Percentiles rank a stretch among this genome's conserved stretches.
Evolutionary conservation across 2,113 vertebrate species (phyloP).

Genomic region (Falco punctatus): DNA sequence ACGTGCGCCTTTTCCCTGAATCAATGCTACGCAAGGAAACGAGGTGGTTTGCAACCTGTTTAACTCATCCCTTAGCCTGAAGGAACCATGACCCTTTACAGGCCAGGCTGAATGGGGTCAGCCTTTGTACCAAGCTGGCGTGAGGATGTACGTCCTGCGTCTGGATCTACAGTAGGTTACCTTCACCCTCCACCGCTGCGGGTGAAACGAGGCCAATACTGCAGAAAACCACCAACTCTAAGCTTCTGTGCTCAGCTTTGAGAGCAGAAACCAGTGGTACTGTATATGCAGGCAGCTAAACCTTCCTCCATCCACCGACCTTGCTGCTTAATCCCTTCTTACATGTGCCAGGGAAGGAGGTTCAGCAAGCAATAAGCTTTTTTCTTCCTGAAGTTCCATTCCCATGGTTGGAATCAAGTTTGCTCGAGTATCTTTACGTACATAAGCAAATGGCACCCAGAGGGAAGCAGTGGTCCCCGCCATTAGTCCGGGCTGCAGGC

Average conservation of each 20-base stretch:
- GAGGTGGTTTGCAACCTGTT: not conserved
- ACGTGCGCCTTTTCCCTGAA: not conserved
- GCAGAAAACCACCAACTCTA: not conserved
- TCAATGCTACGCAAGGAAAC: not conserved
- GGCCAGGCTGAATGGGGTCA: not conserved
- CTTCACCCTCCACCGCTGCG: not conserved
- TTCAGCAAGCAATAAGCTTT: not conserved
- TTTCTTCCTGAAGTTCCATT: not conserved
- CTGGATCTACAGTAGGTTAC: not conserved
- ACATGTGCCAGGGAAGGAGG: not conserved
- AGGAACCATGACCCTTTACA: not conserved
- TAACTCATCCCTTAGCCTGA: not conserved
- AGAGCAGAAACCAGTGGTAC: not conserved
- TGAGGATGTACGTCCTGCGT: rapidly evolving
- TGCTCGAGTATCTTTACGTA: not conserved
- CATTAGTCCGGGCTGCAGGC: not conserved
- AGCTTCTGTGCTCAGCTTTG: not conserved
- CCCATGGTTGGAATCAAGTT: not conserved
- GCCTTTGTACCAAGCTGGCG: not conserved
- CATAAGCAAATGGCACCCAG: not conserved
- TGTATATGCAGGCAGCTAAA: not conserved
- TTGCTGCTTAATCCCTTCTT: not conserved
- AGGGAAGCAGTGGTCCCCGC: not conserved
- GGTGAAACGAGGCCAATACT: not conserved
- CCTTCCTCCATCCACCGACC: not conserved